Conservation (phyloP, 2,113 vertebrate species). For the Alaudala cheleensis region DNA sequence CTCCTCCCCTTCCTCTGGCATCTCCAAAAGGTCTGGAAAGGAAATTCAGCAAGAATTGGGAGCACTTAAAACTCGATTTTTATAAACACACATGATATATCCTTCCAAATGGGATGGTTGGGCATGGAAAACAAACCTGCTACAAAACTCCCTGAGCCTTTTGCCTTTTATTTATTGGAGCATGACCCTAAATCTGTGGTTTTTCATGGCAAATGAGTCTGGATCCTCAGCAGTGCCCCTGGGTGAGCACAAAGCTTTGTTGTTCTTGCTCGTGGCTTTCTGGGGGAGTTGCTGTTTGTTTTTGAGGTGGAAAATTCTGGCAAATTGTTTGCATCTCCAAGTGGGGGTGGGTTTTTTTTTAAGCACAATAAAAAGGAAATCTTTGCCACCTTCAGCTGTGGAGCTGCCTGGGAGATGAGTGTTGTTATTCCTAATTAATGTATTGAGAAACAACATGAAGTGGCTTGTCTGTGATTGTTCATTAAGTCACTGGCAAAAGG, state of each 20-base stretch:
- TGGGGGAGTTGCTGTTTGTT: neutral
- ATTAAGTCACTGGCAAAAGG: neutral
- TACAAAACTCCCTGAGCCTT: neutral
- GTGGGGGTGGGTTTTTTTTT: neutral
- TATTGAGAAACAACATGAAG: conserved; percentile 22
- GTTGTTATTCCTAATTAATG: neutral
- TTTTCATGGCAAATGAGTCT: neutral
- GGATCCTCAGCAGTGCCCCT: neutral
- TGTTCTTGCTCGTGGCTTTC: neutral
- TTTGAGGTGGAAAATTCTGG: neutral
- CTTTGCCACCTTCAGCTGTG: neutral
- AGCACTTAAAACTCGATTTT: neutral
- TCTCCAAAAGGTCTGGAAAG: neutral
- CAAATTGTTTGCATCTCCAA: neutral
- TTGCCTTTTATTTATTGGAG: neutral
- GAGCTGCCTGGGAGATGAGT: neutral
- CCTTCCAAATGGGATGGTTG: neutral
- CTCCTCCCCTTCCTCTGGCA: neutral
- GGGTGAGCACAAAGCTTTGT: neutral
- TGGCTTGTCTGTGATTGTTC: conserved; percentile 24
- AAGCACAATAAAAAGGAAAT: neutral
- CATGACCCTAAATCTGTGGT: neutral
- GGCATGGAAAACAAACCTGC: neutral
- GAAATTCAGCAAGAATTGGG: neutral
- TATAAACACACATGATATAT: fast-evolving